Conservation (phyloP, 2,113 vertebrate species). For the Morone saxatilis region DNA sequence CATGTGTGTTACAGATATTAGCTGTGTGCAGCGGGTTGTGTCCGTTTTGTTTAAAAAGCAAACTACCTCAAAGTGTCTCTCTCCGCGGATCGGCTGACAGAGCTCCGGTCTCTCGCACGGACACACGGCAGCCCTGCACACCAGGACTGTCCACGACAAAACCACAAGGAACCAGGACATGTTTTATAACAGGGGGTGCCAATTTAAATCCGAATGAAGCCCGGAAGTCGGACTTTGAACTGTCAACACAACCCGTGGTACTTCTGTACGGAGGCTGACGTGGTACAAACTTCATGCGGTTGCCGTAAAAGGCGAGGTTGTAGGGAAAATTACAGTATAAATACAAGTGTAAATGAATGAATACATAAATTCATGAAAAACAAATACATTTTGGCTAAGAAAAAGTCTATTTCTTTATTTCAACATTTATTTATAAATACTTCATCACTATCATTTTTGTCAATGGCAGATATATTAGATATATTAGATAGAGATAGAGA, state of each 20-base stretch:
- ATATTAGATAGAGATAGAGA: no score
- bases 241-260: neutral
- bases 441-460: no score
- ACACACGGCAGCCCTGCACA: slow-evolving; percentile 57
- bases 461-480: no score
- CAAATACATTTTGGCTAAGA: no score
- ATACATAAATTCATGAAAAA: no score
- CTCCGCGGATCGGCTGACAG: slow-evolving; percentile 72
- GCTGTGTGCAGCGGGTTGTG: neutral
- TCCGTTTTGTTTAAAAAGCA: neutral
- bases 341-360: no score
- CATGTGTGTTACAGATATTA: neutral
- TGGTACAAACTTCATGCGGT: slow-evolving; percentile 35
- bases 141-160: slow-evolving; percentile 10
- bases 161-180: slow-evolving; percentile 44
- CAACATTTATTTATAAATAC: no score
- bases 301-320: neutral
- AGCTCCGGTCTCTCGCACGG: slow-evolving; percentile 80
- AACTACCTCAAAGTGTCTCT: slow-evolving; percentile 81
- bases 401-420: no score
- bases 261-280: slow-evolving; percentile 33
- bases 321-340: no score
- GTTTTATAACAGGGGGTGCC: neutral
- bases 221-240: neutral
- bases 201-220: neutral